Evolutionary conservation across 2,888 invertebrate genomes (phyloP).

Genomic region (Byasa hedistus): DNA sequence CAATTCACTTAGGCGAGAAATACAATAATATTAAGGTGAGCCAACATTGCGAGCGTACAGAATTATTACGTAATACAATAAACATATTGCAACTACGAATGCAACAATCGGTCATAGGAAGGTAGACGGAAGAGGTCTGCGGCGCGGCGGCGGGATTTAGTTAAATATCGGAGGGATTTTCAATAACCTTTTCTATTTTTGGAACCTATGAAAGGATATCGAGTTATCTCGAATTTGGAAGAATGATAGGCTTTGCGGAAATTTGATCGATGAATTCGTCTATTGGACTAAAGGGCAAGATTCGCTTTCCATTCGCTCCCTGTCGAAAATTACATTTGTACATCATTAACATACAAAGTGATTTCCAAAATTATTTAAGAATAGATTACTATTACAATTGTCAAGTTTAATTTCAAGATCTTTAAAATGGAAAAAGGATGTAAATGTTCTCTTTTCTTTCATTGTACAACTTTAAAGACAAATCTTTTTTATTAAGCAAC

Average conservation of each 20-base stretch:
- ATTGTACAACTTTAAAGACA: too few species aligned
- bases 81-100: too few species aligned
- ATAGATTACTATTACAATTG: neutral
- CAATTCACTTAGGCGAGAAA: too few species aligned
- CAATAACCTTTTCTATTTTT: neutral
- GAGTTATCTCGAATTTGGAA: neutral
- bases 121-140: too few species aligned
- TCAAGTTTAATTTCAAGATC: neutral
- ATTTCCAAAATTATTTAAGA: neutral
- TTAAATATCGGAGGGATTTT: too few species aligned
- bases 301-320: neutral
- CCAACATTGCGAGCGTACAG: too few species aligned
- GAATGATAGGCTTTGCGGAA: neutral
- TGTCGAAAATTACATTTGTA: neutral
- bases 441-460: neutral
- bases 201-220: neutral
- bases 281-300: neutral
- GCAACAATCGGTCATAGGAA: too few species aligned
- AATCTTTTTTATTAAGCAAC: too few species aligned
- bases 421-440: neutral
- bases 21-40: too few species aligned
- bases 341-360: neutral
- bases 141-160: too few species aligned
- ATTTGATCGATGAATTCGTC: constrained; percentile 15
- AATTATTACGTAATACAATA: too few species aligned